These are phyloP conservation scores for Zaprionus kolodkinae DNA, from an alignment of 1,140 invertebrate species.

Conservation along the genomic window DNA sequence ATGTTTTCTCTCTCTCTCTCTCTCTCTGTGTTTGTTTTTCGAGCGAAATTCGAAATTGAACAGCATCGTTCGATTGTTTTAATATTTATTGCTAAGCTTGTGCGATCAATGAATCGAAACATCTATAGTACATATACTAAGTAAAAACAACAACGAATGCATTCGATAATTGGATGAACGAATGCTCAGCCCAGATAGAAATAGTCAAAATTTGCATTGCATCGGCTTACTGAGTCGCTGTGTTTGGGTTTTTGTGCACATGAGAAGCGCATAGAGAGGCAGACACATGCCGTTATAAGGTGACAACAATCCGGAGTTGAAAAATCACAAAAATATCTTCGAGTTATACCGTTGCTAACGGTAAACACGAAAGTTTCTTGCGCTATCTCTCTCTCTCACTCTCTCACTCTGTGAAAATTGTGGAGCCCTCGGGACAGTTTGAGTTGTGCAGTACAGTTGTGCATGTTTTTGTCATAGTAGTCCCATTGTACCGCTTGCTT, in stretches of 20 bases:
- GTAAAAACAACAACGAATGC: constrained; percentile 36
- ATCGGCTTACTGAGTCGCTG: neutral
- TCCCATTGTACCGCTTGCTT: neutral
- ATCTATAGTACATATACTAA: constrained; percentile 23
- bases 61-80: constrained; percentile 27
- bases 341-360: neutral
- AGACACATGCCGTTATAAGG: neutral
- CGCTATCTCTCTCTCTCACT: neutral
- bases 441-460: constrained; percentile 3
- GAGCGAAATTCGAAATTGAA: constrained; percentile 38
- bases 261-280: neutral
- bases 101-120: constrained; percentile 43
- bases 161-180: constrained; percentile 40
- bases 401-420: neutral
- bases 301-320: neutral
- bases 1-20: neutral
- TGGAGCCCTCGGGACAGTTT: neutral
- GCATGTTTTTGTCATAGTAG: neutral
- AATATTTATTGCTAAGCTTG: constrained; percentile 47
- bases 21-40: neutral
- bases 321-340: neutral
- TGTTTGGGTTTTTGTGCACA: neutral
- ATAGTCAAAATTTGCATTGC: constrained; percentile 4
- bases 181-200: constrained; percentile 24
- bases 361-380: constrained; percentile 2